Base-by-base conservation (phyloP, 1,140 invertebrate genomes). In the Berghia stephanieae region DNA sequence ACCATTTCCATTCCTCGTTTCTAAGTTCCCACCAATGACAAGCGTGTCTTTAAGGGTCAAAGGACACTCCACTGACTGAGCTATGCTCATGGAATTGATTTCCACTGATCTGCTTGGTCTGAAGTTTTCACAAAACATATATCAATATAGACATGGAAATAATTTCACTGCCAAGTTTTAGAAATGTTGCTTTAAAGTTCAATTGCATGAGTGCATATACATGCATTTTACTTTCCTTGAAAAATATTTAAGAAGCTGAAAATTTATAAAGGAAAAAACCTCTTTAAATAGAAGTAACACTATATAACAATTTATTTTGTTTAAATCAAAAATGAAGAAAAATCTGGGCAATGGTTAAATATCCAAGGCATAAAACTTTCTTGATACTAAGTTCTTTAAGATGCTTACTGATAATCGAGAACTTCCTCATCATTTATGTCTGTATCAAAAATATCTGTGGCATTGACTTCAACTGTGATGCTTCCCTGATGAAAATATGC, bases 41-140 rank as follows among this genome's bases (percentile, higher is more conserved):
- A 94, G 92, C 10, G 95, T 96, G 83, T 98, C 94, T 82, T 93
- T 93, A 67, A 93, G 86, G 0, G 95, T 97, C 13, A 98, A 90
- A 0, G 96, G 97, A 60, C 95, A 94, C 90, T 99, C 96, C 63
- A 98, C 95, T 0, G 96, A 96, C 86, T 98, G 96, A 42, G 93
- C 92, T 84, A 98, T 94, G 40, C 93, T 94, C 94, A 98, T 96
- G 31, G 94, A 95, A 73, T 93, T 96, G 6, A 98, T 93, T 91
- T 98, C 96, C 79, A 98, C 91, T 24, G 95, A 94, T 82, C 96
- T 91, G 16, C 91, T 57, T 31, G 40, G 44, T 36, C 57, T 70
- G 40, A 38, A 49, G n/a, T n/a, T 57, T 36, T n/a, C n/a, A n/a
- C n/a, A 38, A 57, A 57, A 52, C 5, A 60, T n/a, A 5, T 60